These are phyloP conservation scores for Harpagoxenus sublaevis DNA, from an alignment of 2,888 invertebrate species.

Conservation along the genomic window DNA sequence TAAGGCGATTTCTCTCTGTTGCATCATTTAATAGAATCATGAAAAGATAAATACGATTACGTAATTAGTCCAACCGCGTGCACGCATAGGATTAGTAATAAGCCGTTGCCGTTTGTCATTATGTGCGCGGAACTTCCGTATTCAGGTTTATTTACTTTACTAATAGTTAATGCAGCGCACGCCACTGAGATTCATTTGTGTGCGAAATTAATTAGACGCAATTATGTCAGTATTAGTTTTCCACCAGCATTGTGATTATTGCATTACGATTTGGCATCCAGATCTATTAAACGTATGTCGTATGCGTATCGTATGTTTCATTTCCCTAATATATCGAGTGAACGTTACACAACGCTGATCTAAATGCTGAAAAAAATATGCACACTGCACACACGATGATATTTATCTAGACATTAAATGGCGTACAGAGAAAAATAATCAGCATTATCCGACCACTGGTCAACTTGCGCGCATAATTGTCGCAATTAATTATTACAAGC, in stretches of 20 bases:
- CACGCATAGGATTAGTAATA: constrained; percentile 45
- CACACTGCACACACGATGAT: background rate
- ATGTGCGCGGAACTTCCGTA: constrained; percentile 44
- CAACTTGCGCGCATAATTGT: background rate
- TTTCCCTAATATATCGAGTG: background rate
- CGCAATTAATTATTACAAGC: constrained; percentile 37
- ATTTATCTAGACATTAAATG: background rate
- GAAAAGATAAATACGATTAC: constrained; percentile 38
- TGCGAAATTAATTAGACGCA: constrained; percentile 44
- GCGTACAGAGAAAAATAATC: background rate
- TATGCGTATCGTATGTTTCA: background rate
- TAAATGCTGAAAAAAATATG: background rate
- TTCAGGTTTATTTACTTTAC: constrained; percentile 48
- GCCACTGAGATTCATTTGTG: constrained; percentile 36
- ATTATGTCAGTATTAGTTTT: constrained; percentile 48
- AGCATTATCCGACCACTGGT: background rate
- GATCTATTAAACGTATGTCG: background rate
- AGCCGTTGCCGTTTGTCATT: constrained; percentile 44
- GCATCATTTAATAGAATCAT: constrained; percentile 33
- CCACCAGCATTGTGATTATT: constrained; percentile 22
- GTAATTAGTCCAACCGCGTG: constrained; percentile 29
- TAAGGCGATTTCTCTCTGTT: constrained; percentile 39
- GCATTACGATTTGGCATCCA: constrained; percentile 17
- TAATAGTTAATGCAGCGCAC: constrained; percentile 44
- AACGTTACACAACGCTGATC: background rate